A percentile compares a stretch with the other conserved stretches of the same genome.
These are phyloP conservation scores for Astropecten irregularis DNA, from an alignment of 53 echinoderm and acorn worm species.

Conservation along the genomic window DNA sequence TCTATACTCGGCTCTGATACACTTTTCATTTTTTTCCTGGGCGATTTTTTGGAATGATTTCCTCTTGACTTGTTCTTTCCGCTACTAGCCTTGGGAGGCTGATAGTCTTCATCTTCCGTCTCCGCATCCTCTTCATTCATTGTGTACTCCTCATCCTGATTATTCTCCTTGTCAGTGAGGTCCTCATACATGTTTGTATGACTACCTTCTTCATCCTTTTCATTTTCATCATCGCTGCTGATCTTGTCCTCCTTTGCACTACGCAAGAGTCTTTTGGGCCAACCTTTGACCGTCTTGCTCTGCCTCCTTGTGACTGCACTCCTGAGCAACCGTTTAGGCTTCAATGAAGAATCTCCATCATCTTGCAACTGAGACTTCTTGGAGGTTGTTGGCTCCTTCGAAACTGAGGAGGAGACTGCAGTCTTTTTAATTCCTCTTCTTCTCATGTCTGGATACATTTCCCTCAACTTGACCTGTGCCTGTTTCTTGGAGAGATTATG, in stretches of 20 bases:
- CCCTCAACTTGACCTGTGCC: not conserved
- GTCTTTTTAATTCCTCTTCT: not conserved
- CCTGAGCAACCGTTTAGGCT: not conserved
- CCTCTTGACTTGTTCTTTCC: not conserved
- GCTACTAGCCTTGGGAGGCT: not conserved
- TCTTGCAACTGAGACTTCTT: not conserved
- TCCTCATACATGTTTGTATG: not conserved
- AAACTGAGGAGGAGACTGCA: not conserved
- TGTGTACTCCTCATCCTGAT: not conserved
- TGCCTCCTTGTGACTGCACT: not conserved
- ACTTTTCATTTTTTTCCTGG: too few relatives aligned
- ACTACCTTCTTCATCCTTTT: not conserved
- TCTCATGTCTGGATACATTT: not conserved
- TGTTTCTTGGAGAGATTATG: not conserved
- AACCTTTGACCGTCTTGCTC: not conserved
- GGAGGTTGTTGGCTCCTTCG: not conserved
- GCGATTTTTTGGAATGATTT: not conserved
- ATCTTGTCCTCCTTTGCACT: not conserved
- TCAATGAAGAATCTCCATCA: not conserved
- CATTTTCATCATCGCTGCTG: not conserved
- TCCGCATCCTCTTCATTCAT: not conserved
- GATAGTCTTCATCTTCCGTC: constrained; percentile 8
- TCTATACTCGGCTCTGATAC: too few relatives aligned
- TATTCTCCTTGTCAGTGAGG: not conserved
- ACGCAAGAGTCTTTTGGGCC: not conserved